phyloP scores from a whole-genome alignment of 2,113 vertebrate species.

The Pachypanchax playfairii region DNA sequence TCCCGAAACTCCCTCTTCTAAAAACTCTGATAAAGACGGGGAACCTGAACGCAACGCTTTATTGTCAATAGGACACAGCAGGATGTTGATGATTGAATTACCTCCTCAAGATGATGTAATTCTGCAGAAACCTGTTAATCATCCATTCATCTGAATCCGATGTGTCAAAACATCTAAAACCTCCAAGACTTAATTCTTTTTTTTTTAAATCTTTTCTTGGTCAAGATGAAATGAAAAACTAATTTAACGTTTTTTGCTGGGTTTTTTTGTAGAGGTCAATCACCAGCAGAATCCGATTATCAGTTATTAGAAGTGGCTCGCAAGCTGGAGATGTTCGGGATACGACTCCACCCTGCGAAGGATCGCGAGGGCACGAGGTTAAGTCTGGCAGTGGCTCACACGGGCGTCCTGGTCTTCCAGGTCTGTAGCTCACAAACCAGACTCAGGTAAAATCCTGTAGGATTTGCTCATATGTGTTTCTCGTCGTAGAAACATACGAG shows the following conservation, averaged over 20 bases:
- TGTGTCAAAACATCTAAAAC: too few species aligned
- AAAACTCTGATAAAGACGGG: conserved; percentile 34
- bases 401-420: conserved; percentile 96
- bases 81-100: conserved; percentile 30
- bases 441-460: not conserved
- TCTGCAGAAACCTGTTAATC: too few species aligned
- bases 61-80: conserved; percentile 25
- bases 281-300: conserved; percentile 95
- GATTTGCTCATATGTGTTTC: not conserved
- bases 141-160: too few species aligned
- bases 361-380: conserved; percentile 94
- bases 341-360: conserved; percentile 93
- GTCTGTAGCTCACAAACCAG: conserved; percentile 62
- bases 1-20: conserved; percentile 6
- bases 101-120: too few species aligned
- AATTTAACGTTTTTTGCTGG: conserved; percentile 14
- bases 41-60: conserved; percentile 14
- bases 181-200: conserved; percentile 5
- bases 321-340: conserved; percentile 93
- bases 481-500: conserved; percentile 88
- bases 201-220: not conserved
- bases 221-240: too few species aligned
- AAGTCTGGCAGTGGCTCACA: conserved; percentile 92
- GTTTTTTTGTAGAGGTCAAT: conserved; percentile 86
- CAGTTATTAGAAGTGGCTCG: conserved; percentile 94